phyloP scores from a whole-genome alignment of 2,888 invertebrate genomes.

The Hymenopus coronatus region DNA sequence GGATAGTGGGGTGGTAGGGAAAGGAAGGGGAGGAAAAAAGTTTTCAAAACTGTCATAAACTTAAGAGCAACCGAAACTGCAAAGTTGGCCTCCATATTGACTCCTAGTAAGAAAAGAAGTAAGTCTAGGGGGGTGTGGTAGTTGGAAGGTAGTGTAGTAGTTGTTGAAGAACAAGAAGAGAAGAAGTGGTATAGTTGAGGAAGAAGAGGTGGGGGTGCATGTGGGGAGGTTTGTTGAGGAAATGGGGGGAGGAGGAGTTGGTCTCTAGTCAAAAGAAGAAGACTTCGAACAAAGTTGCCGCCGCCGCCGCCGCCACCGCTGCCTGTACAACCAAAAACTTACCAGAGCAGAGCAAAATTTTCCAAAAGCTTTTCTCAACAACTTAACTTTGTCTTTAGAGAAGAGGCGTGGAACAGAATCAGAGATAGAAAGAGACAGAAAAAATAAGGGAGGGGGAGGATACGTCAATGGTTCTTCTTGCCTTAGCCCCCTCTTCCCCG shows the following conservation, averaged over 20 bases:
- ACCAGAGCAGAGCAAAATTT: neutral
- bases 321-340: neutral
- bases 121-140: constrained; percentile 14
- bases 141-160: constrained; percentile 18
- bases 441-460: neutral
- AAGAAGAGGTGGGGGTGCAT: constrained; percentile 23
- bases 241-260: neutral
- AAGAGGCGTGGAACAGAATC: neutral
- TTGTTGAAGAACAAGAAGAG: constrained; percentile 19
- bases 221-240: constrained; percentile 21
- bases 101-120: constrained; percentile 27
- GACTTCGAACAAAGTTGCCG: constrained; percentile 16
- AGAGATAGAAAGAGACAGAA: neutral
- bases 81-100: constrained; percentile 33
- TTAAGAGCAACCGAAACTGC: constrained; percentile 38
- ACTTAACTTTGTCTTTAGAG: constrained; percentile 26
- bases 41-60: constrained; percentile 48
- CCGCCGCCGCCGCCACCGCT: neutral
- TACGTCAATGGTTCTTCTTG: neutral
- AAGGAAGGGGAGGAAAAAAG: constrained; percentile 41
- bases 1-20: constrained; percentile 29
- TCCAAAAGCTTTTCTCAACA: constrained; percentile 23
- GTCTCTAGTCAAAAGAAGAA: constrained; percentile 26
- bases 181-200: constrained; percentile 30
- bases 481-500: neutral